Conservation (phyloP, 2,888 invertebrate species). For the Nymphalis polychloros region DNA sequence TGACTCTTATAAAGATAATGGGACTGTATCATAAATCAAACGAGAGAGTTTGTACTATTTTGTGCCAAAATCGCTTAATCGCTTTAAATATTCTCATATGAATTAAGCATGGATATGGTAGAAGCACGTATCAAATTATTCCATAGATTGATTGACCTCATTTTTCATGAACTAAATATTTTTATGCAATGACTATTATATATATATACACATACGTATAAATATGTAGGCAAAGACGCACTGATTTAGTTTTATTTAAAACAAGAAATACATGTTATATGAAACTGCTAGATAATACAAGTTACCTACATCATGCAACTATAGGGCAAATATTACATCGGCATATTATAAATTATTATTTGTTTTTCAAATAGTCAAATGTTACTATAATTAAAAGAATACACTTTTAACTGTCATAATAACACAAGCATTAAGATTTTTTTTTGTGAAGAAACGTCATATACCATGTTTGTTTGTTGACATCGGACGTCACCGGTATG, state of each 20-base stretch:
- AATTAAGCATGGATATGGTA: background rate
- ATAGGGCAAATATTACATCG: too few species aligned
- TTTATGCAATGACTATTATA: background rate
- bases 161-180: too few species aligned
- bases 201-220: too few species aligned
- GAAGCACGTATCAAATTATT: constrained; percentile 6
- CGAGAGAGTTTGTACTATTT: background rate
- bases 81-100: too few species aligned
- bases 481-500: constrained; percentile 3
- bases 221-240: too few species aligned
- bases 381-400: too few species aligned
- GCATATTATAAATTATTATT: too few species aligned
- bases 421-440: background rate
- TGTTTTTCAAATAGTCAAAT: too few species aligned
- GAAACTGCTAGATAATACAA: too few species aligned
- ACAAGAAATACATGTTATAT: too few species aligned
- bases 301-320: too few species aligned
- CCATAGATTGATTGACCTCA: background rate
- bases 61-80: background rate
- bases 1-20: constrained; percentile 20
- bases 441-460: constrained; percentile 8
- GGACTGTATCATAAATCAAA: constrained; percentile 11
- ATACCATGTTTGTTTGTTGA: constrained; percentile 22
- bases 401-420: background rate
- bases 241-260: too few species aligned